Evolutionary conservation across 2,797 vertebrate genomes (phyloP).

Genomic region (Poecile montanus): DNA sequence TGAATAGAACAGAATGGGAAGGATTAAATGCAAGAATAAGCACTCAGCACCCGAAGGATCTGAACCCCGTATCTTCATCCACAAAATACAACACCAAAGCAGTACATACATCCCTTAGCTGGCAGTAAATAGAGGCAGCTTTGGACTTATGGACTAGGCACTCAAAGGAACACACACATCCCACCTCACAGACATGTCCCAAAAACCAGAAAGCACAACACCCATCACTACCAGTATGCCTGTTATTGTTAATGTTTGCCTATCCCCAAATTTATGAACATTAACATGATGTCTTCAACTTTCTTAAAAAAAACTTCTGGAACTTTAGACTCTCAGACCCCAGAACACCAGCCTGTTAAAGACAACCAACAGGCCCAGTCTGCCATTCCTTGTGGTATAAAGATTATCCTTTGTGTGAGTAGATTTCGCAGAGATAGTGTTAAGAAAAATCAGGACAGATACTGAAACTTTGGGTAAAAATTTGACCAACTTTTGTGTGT

Average conservation of each 20-base stretch:
- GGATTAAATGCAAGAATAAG: background rate
- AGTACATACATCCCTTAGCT: background rate
- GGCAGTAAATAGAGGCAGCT: background rate
- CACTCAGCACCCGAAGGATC: slow-evolving; percentile 13
- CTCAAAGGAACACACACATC: background rate
- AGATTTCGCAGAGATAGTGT: background rate
- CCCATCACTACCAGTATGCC: background rate
- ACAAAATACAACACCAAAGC: background rate
- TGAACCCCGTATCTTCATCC: background rate
- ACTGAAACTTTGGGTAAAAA: background rate
- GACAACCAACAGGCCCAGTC: background rate
- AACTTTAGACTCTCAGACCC: background rate
- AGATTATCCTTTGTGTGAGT: background rate
- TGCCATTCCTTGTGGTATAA: background rate
- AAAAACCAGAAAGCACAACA: background rate
- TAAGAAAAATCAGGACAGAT: background rate
- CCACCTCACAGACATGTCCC: background rate
- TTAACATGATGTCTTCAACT: background rate
- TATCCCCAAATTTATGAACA: background rate
- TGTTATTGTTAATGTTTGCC: background rate
- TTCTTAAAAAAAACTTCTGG: background rate
- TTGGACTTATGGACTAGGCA: background rate
- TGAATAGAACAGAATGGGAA: background rate
- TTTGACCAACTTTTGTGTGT: background rate
- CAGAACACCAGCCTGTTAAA: background rate